Evolutionary conservation across 92 coral and sea anemone species (phyloP), one percentile per base, ranked within the genome.

Genomic region (Zoanthus solanderi): DNA sequence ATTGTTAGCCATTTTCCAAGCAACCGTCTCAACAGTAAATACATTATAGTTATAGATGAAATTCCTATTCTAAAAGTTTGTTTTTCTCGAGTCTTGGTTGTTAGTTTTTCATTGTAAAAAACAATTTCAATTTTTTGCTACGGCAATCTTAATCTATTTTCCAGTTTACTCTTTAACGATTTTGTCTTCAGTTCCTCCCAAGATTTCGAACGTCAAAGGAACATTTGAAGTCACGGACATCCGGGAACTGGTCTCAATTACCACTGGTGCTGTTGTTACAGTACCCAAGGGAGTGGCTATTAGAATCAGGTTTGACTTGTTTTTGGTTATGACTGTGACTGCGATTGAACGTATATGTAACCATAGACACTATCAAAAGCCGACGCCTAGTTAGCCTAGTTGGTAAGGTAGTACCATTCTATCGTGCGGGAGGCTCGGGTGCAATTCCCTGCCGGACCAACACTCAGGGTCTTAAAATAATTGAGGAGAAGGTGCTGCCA

Each of bases 211-310:
- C 84, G 94, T 95, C 31, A 91, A 84, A 53, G 98, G 98, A 9
- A 50, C 89, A 9, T 93, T 95, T 76, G 98, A 95, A 78, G 79
- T 95, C 69, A 95, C 96, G 18, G 96, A 95, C 79, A 84, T 95
- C 78, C 91, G 98, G 71, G 93, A 95, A 48, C 94, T 95, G 9
- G 72, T 95, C 75, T 95, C 98, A 88, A 95, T 95, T 76, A 89
- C 94, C 52, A 95, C 98, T 3, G 98, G 98, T 1, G 94, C 98
- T 75, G 94, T 95, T 50, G 94, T 95, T 17, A 95, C 94, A 32
- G 90, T 91, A 28, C 98, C 96, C 2, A 88, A 89, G 73, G 98
- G 98, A 9, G 94, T 95, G 66, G 34, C 98, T 0, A 90, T 81
- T 10, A 66, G 75, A 50, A 81, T 81, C 75, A 81, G 85, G 75